phyloP scores from a whole-genome alignment of 2,888 invertebrate genomes.

The Amphipyra berbera region DNA sequence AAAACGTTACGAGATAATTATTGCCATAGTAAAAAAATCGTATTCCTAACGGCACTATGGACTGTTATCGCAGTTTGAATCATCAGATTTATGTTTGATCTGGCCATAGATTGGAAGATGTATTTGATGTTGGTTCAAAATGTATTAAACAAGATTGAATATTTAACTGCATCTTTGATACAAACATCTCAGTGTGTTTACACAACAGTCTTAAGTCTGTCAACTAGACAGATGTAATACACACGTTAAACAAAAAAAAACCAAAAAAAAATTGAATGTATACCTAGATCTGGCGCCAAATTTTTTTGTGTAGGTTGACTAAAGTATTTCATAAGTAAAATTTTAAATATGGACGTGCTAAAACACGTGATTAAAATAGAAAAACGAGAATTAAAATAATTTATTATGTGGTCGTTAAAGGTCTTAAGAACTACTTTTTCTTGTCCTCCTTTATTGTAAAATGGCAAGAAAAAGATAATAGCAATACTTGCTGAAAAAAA shows the following conservation, averaged over 20 bases:
- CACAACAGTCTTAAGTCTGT: neutral
- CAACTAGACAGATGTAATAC: neutral
- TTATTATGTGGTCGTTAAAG: no score
- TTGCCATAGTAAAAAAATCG: neutral
- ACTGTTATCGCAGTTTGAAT: neutral
- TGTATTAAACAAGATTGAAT: no score
- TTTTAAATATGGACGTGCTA: neutral
- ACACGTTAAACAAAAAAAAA: conserved; percentile 14
- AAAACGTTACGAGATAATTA: neutral
- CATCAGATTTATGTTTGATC: neutral
- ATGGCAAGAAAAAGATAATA: no score
- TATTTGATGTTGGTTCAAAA: neutral
- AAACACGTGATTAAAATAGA: conserved; percentile 4
- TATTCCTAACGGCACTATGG: no score
- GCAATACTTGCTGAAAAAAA: neutral
- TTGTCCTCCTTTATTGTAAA: no score
- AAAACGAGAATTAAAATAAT: neutral
- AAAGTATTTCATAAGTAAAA: conserved; percentile 18
- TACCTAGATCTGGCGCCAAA: conserved; percentile 39
- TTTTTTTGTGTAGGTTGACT: conserved; percentile 26
- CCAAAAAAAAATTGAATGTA: conserved; percentile 1
- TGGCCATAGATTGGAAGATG: neutral
- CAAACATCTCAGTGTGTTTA: neutral
- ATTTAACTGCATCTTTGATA: neutral
- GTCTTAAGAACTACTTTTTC: no score